Evolutionary conservation across 2,797 vertebrate species (phyloP).

Genomic region (Danio aesculapii): DNA sequence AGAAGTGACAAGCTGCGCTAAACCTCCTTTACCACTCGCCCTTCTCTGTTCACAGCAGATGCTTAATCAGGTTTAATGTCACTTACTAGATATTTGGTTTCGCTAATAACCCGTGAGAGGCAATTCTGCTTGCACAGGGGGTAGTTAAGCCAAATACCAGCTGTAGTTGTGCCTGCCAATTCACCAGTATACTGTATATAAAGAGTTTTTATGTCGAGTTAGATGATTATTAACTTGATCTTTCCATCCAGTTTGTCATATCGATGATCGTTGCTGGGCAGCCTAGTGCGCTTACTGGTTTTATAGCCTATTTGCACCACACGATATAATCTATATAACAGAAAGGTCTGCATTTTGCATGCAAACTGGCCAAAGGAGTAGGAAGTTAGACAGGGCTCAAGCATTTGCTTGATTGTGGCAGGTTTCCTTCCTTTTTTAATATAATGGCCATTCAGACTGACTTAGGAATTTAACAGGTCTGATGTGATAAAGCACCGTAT

Average conservation of each 20-base stretch:
- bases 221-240: slow-evolving; percentile 39
- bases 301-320: slow-evolving; percentile 7
- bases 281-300: slow-evolving; percentile 7
- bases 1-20: background rate
- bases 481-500: background rate
- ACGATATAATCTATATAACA: background rate
- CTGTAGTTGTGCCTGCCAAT: slow-evolving; percentile 40
- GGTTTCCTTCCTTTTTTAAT: slow-evolving; percentile 10
- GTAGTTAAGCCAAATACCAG: slow-evolving; percentile 66
- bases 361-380: background rate
- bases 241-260: slow-evolving; percentile 6
- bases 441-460: background rate
- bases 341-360: slow-evolving; percentile 2
- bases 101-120: slow-evolving; percentile 31
- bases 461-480: background rate
- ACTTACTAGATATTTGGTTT: slow-evolving; percentile 36
- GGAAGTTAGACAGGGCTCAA: background rate
- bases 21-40: background rate
- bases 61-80: slow-evolving; percentile 54
- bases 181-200: background rate
- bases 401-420: slow-evolving; percentile 19
- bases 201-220: background rate
- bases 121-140: slow-evolving; percentile 23
- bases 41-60: slow-evolving; percentile 38
- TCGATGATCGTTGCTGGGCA: slow-evolving; percentile 1